A percentile compares a stretch with the other conserved stretches of the same genome.
Conservation (phyloP, 2,888 invertebrate genomes). For the Epiblema foenella region DNA sequence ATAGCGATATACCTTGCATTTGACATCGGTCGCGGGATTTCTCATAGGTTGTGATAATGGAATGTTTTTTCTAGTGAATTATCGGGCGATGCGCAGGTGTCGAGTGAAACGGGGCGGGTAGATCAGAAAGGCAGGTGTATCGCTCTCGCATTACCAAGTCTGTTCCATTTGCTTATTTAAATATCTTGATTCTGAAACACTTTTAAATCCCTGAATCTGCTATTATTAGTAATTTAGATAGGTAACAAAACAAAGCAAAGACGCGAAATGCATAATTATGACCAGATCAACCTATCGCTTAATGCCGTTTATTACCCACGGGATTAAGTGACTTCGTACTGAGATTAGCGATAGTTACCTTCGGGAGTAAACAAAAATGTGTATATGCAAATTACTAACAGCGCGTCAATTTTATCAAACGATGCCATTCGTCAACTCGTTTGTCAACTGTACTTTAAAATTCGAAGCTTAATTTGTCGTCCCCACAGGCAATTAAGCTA, state of each 20-base stretch:
- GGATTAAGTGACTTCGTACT: background rate
- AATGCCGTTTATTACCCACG: too few species aligned
- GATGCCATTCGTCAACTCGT: slow-evolving; percentile 32
- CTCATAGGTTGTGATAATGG: slow-evolving; percentile 45
- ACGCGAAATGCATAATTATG: background rate
- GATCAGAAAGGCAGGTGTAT: slow-evolving; percentile 63
- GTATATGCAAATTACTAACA: slow-evolving; percentile 19
- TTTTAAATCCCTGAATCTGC: background rate
- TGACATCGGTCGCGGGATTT: slow-evolving; percentile 38
- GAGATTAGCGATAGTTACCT: slow-evolving; percentile 6
- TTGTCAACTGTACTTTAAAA: slow-evolving; percentile 40
- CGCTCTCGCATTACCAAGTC: slow-evolving; percentile 51
- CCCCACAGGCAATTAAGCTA: slow-evolving; percentile 33
- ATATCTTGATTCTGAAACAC: slow-evolving; percentile 12
- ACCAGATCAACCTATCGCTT: too few species aligned
- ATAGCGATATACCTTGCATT: slow-evolving; percentile 45
- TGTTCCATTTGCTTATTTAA: slow-evolving; percentile 51
- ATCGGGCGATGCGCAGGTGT: slow-evolving; percentile 49
- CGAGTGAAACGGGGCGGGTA: slow-evolving; percentile 55
- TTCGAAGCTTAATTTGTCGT: slow-evolving; percentile 28
- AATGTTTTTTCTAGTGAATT: slow-evolving; percentile 44
- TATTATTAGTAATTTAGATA: background rate
- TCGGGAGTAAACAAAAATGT: background rate
- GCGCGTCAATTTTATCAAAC: slow-evolving; percentile 20
- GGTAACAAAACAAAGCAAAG: background rate